A percentile compares a stretch with the other conserved stretches of the same genome.
Evolutionary conservation across 2,113 vertebrate genomes (phyloP).

Genomic region (Peucedramus taeniatus): DNA sequence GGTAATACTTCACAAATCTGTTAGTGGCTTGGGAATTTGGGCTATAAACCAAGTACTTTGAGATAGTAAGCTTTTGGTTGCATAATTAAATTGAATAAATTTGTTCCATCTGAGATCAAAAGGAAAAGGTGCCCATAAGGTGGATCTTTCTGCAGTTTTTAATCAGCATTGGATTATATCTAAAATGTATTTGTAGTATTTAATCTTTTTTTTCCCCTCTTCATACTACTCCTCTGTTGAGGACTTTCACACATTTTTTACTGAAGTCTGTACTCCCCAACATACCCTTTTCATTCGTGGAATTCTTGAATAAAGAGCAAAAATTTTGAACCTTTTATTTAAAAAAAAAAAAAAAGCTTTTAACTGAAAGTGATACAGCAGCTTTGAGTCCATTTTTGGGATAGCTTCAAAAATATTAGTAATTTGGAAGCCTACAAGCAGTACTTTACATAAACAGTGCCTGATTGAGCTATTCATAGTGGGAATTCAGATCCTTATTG

Average conservation of each 20-base stretch:
- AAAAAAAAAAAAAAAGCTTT: background rate
- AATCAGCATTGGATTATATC: background rate
- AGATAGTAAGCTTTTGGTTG: background rate
- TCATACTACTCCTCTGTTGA: background rate
- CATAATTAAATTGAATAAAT: background rate
- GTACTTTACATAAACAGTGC: background rate
- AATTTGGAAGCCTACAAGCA: background rate
- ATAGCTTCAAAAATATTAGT: background rate
- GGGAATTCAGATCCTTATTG: background rate
- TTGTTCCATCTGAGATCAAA: background rate
- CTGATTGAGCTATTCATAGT: background rate
- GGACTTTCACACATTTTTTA: background rate
- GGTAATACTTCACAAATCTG: background rate
- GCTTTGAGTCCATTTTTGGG: background rate
- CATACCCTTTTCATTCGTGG: background rate
- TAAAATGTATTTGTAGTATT: background rate
- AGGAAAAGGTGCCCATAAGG: background rate
- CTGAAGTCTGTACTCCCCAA: background rate
- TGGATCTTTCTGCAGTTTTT: background rate
- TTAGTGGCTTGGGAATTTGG: background rate
- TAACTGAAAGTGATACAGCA: background rate
- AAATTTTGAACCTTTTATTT: background rate
- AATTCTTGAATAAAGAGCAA: background rate
- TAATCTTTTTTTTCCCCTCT: background rate
- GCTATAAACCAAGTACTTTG: background rate